Base-by-base conservation (phyloP, 2,113 vertebrate genomes). In the Dinomys branickii region DNA sequence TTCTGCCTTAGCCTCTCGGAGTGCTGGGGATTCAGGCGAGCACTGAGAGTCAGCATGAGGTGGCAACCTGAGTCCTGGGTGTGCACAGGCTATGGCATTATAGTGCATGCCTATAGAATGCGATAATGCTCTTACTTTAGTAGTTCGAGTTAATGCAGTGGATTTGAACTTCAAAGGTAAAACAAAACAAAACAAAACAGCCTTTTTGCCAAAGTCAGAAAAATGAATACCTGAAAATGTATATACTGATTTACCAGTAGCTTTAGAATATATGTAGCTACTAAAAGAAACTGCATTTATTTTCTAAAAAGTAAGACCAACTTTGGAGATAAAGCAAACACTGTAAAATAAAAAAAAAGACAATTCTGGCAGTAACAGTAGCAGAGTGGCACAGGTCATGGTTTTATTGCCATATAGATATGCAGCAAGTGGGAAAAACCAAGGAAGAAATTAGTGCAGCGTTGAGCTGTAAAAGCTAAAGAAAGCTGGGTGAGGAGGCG, bases 261-360 rank as follows among this genome's bases (percentile, higher is more conserved):
- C 47, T 92, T 87, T 84, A 44, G 61, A 86, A 77, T 8, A 26
- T 38, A 19, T 26, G 30, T 83, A 19, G 3, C 54, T 75, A 52
- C 71, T 87, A 19, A 75, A 88, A 82, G 65, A 92, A 86, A 63
- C 13, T 52, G 33, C 22, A 33, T 65, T 94, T 90, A 50, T 94
- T 92, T 83, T 90, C 85, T 92, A 83, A 95, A 97, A 89, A 77
- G n/a, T 86, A 8, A 85, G 71, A 58, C 47, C 61, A 95, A 58
- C 44, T 95, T 83, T 81, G 61, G 50, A 92, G 47, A 90, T 58
- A 94, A 16, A 56, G 61, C 50, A 73, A 73, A 89, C 19, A 8
- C 86, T 83, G 63, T 59, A 58, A 65, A 75, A 85, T 71, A 69
- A 5, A 50, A 50, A 50, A 50, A n/a, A 86, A 13, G 26, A 10